These are phyloP conservation scores for Stomatorhinus ivindoensis DNA, from an alignment of 2,113 vertebrate genomes.

Conservation along the genomic window DNA sequence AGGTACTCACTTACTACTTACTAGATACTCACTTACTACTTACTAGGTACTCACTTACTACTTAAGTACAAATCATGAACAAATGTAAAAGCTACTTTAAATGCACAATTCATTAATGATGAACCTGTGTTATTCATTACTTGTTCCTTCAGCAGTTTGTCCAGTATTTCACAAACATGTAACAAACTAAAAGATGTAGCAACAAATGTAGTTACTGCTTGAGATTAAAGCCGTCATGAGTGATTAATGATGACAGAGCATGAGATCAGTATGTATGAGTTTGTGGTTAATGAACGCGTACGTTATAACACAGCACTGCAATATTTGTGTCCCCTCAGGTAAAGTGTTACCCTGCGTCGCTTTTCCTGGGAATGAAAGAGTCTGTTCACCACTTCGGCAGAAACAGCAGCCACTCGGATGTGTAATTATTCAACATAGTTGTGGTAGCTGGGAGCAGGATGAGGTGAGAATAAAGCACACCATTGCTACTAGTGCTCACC, in stretches of 20 bases:
- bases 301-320: background rate
- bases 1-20: background rate
- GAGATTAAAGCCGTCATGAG: background rate
- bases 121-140: background rate
- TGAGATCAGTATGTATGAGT: background rate
- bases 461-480: background rate
- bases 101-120: background rate
- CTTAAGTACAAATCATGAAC: background rate
- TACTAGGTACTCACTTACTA: background rate
- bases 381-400: background rate
- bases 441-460: background rate
- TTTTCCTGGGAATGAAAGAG: background rate
- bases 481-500: background rate
- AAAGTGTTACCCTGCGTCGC: background rate
- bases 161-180: background rate
- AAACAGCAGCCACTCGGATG: background rate
- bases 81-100: background rate
- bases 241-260: background rate
- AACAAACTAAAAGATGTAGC: background rate
- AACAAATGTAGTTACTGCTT: background rate
- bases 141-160: background rate
- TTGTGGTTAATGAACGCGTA: background rate
- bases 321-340: background rate
- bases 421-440: background rate
- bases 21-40: background rate